phyloP scores from a whole-genome alignment of 2,888 invertebrate genomes.

The Patella caerulea region DNA sequence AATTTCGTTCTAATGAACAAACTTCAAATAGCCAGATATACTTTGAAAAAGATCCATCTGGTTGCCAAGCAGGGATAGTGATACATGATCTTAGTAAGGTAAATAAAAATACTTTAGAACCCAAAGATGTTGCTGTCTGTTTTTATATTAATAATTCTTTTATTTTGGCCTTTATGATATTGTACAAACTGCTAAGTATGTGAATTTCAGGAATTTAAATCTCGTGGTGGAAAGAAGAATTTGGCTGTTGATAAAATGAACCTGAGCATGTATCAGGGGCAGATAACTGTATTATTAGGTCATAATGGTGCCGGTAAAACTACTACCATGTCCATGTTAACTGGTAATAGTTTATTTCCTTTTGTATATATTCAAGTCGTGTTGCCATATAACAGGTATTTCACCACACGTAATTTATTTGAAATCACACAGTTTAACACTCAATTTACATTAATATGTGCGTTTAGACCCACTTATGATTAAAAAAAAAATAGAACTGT shows the following conservation, averaged over 20 bases:
- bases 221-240: constrained; percentile 47
- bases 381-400: too few species aligned
- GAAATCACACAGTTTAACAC: too few species aligned
- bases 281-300: constrained; percentile 88
- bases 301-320: constrained; percentile 92
- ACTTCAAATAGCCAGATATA: constrained; percentile 28
- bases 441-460: too few species aligned
- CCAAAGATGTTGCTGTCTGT: not conserved
- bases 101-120: not conserved
- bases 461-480: too few species aligned
- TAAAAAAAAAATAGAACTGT: too few species aligned
- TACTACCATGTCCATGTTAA: constrained; percentile 92
- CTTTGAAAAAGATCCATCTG: constrained; percentile 75
- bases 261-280: constrained; percentile 83
- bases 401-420: too few species aligned
- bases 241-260: constrained; percentile 79
- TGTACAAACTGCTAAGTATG: not conserved
- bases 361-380: too few species aligned
- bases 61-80: constrained; percentile 74
- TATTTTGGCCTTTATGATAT: not conserved
- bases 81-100: constrained; percentile 71
- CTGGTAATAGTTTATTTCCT: constrained; percentile 74
- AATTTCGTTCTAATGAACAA: not conserved
- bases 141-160: not conserved
- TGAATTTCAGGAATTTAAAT: constrained; percentile 32